Evolutionary conservation across 2,113 vertebrate genomes (phyloP).

Genomic region (Alouatta palliata): DNA sequence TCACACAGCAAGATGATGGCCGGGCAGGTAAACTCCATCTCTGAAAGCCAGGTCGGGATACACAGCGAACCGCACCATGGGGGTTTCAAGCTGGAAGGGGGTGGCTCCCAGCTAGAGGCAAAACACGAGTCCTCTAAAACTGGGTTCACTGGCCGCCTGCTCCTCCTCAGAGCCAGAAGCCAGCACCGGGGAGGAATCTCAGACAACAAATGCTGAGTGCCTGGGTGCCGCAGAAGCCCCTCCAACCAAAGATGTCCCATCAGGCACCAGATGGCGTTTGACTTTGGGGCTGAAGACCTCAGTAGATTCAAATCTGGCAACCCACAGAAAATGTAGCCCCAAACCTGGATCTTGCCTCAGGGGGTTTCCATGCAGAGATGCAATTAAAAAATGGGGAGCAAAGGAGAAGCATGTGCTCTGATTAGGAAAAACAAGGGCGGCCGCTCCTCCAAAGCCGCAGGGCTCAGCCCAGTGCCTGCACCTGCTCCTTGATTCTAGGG

Average conservation of each 20-base stretch:
- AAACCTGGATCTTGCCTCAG: conserved; percentile 3
- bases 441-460: background rate
- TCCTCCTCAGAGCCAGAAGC: background rate
- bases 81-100: background rate
- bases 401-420: background rate
- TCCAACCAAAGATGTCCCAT: background rate
- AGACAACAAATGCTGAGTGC: background rate
- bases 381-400: background rate
- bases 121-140: background rate
- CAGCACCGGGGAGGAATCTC: fast-evolving
- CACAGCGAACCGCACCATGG: fast-evolving
- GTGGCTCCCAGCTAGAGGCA: background rate
- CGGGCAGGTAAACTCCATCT: fast-evolving
- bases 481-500: background rate
- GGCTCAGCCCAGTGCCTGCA: background rate
- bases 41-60: background rate
- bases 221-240: background rate
- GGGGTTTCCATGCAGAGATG: conserved; percentile 42
- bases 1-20: background rate
- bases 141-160: background rate
- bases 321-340: background rate
- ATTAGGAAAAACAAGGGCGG: background rate
- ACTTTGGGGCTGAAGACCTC: background rate
- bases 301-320: background rate
- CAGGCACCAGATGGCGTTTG: conserved; percentile 52